These are phyloP conservation scores for Rhopalosiphum padi DNA, from an alignment of 1,140 invertebrate genomes.

Conservation along the genomic window DNA sequence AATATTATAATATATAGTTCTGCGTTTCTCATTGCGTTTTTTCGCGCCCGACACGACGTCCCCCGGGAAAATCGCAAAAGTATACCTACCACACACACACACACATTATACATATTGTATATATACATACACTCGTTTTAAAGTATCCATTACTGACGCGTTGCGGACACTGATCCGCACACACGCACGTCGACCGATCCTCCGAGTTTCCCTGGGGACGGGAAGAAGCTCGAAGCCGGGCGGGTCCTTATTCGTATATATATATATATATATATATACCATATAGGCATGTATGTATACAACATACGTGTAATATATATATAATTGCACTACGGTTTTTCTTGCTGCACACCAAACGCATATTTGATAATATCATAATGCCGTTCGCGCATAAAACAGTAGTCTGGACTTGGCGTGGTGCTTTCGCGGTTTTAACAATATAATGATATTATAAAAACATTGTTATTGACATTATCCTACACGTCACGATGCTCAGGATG, in stretches of 20 bases:
- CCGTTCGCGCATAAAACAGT: too few species aligned
- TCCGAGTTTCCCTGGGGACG: not conserved
- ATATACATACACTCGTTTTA: not conserved
- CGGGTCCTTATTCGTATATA: not conserved
- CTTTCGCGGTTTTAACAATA: too few species aligned
- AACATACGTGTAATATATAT: too few species aligned
- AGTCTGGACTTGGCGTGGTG: too few species aligned
- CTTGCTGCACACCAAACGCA: not conserved
- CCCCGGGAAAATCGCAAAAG: not conserved
- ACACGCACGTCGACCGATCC: not conserved
- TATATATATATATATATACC: not conserved
- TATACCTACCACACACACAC: not conserved
- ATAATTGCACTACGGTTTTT: not conserved
- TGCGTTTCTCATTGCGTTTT: not conserved
- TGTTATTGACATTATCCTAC: not conserved
- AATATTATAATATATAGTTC: not conserved
- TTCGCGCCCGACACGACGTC: not conserved
- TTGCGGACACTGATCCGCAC: conserved; percentile 31
- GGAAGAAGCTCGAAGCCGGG: not conserved
- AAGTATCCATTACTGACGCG: conserved; percentile 35
- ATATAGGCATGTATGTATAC: not conserved
- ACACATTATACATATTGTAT: not conserved
- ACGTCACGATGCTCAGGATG: not conserved
- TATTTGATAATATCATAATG: too few species aligned
- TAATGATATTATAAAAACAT: not conserved